A percentile compares a stretch with the other conserved stretches of the same genome.
phyloP scores from a whole-genome alignment of 2,113 vertebrate genomes.

The Heterocephalus glaber region DNA sequence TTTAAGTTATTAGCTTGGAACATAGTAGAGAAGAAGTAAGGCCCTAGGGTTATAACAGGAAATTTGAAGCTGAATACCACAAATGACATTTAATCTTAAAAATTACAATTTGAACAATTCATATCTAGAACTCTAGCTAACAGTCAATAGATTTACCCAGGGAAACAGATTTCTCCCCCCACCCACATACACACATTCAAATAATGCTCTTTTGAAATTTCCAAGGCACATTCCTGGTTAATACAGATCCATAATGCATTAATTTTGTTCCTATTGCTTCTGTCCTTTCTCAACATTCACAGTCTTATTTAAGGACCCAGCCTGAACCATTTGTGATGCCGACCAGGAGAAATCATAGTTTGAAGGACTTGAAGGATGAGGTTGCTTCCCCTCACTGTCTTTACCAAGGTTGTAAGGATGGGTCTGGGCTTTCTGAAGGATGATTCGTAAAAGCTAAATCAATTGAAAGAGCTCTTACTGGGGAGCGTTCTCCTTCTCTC shows the following conservation, averaged over 20 bases:
- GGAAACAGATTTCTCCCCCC: background rate
- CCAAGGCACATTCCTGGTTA: background rate
- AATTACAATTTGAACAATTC: background rate
- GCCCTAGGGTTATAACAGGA: background rate
- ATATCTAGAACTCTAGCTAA: background rate
- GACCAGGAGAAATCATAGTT: background rate
- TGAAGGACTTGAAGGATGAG: too few relatives aligned
- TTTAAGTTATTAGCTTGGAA: background rate
- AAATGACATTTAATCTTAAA: background rate
- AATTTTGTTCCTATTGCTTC: background rate
- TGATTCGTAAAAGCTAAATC: background rate
- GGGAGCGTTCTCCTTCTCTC: background rate
- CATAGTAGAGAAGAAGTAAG: background rate
- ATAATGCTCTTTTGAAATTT: background rate
- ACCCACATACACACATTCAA: background rate
- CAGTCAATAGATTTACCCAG: background rate
- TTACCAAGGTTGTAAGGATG: background rate
- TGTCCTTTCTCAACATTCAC: background rate
- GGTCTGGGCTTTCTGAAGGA: background rate
- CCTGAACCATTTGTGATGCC: too few relatives aligned
- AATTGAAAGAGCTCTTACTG: background rate
- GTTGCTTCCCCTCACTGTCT: fast-evolving
- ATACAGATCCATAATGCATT: background rate
- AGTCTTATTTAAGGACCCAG: background rate
- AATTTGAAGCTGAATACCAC: background rate